phyloP scores from a whole-genome alignment of 2,888 invertebrate species.

The Himalopsyche japonica region DNA sequence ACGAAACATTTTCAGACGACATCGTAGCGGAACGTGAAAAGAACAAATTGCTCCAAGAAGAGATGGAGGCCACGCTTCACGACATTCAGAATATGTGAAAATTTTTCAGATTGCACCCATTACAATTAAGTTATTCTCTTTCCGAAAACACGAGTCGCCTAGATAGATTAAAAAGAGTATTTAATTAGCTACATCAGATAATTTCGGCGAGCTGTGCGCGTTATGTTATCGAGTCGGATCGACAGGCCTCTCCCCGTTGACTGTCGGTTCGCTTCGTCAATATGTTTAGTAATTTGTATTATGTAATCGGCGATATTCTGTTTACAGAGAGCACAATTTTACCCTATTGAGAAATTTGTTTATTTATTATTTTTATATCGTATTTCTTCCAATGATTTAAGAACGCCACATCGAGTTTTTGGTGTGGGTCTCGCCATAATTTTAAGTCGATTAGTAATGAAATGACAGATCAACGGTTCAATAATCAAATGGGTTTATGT shows the following conservation, averaged over 20 bases:
- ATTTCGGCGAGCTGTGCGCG: background rate
- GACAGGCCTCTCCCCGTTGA: background rate
- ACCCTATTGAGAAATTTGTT: slow-evolving; percentile 24
- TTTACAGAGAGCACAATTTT: slow-evolving; percentile 21
- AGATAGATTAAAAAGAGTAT: slow-evolving; percentile 18
- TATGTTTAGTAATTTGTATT: slow-evolving; percentile 9
- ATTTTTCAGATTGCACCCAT: slow-evolving; percentile 42
- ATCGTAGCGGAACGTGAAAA: slow-evolving; percentile 92
- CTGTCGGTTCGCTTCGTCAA: slow-evolving; percentile 7
- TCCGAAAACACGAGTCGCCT: slow-evolving; percentile 11
- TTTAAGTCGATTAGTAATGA: slow-evolving; percentile 19
- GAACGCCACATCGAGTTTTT: background rate
- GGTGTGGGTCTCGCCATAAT: slow-evolving; percentile 31
- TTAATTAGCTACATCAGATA: background rate
- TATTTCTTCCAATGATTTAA: slow-evolving; percentile 5
- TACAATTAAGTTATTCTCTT: slow-evolving; percentile 26
- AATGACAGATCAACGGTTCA: background rate
- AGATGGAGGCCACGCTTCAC: slow-evolving; percentile 98
- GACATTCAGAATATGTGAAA: slow-evolving; percentile 98
- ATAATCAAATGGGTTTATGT: background rate
- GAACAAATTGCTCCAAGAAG: slow-evolving; percentile 95
- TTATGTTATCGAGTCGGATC: background rate
- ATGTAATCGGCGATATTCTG: background rate
- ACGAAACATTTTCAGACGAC: slow-evolving; percentile 76
- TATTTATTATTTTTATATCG: slow-evolving; percentile 28